phyloP scores from a whole-genome alignment of 2,797 vertebrate genomes.

The Sitta carolinensis region DNA sequence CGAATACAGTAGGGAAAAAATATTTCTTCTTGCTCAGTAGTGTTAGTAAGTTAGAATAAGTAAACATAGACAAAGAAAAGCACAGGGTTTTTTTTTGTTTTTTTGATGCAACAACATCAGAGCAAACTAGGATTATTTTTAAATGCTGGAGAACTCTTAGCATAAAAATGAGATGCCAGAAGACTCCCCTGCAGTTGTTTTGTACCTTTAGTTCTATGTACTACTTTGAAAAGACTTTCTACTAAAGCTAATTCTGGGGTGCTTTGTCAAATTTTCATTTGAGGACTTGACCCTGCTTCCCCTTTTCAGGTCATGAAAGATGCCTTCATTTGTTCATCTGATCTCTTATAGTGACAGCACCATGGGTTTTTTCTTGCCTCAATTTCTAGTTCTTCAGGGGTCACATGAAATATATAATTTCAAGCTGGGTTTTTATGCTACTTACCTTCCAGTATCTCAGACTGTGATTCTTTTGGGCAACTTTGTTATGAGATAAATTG shows the following conservation, averaged over 20 bases:
- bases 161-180: neutral
- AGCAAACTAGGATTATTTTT: neutral
- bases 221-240: neutral
- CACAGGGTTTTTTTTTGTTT: neutral
- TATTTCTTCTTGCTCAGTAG: neutral
- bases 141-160: neutral
- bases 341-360: slow-evolving; percentile 16
- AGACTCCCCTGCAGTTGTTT: neutral
- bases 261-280: neutral
- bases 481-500: neutral
- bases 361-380: neutral
- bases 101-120: neutral
- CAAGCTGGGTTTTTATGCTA: neutral
- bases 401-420: neutral
- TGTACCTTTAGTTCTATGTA: neutral
- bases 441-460: neutral
- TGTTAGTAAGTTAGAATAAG: neutral
- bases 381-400: neutral
- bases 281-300: slow-evolving; percentile 17
- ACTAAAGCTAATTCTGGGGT: neutral
- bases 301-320: neutral
- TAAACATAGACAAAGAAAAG: neutral
- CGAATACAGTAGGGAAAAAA: neutral
- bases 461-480: neutral
- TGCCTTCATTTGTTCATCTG: slow-evolving; percentile 45